Percentiles rank a stretch among this genome's conserved stretches.
Evolutionary conservation across 2,888 invertebrate genomes (phyloP).

Genomic region (Drosophila dives): DNA sequence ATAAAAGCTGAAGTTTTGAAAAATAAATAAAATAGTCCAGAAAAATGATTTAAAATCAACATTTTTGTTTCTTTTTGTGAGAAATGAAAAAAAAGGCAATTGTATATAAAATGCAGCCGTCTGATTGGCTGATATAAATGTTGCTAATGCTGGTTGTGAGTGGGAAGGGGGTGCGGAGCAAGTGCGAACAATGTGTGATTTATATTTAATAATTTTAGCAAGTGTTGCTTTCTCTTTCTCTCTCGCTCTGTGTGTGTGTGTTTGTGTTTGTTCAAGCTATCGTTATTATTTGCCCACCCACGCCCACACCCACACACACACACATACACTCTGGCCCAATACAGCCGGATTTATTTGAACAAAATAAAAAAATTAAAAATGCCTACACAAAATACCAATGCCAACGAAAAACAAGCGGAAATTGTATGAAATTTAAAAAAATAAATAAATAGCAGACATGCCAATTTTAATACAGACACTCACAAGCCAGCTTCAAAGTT

Average conservation of each 20-base stretch:
- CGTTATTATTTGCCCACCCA: conserved; percentile 32
- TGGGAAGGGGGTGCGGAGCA: not conserved
- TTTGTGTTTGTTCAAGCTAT: conserved; percentile 35
- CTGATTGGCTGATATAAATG: conserved; percentile 44
- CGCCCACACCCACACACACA: conserved; percentile 23
- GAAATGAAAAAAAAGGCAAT: conserved; percentile 12
- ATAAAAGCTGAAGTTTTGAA: not conserved
- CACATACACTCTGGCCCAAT: not conserved
- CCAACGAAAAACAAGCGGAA: conserved; percentile 31
- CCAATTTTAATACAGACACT: conserved; percentile 18
- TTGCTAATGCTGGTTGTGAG: conserved; percentile 10
- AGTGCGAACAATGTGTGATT: conserved; percentile 48
- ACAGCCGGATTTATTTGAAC: conserved; percentile 47
- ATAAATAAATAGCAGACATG: conserved; percentile 58
- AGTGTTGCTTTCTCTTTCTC: conserved; percentile 29
- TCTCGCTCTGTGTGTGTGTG: conserved; percentile 14
- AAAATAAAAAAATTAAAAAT: conserved; percentile 63
- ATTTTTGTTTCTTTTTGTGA: not conserved
- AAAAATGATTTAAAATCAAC: not conserved
- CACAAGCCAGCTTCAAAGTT: conserved; percentile 33
- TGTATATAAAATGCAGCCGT: conserved; percentile 24
- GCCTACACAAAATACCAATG: conserved; percentile 57
- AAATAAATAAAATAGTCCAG: not conserved
- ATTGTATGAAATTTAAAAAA: conserved; percentile 59
- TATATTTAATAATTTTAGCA: conserved; percentile 54